Conservation (phyloP, 2,888 invertebrate species). For the Phrixothrix hirtus region DNA sequence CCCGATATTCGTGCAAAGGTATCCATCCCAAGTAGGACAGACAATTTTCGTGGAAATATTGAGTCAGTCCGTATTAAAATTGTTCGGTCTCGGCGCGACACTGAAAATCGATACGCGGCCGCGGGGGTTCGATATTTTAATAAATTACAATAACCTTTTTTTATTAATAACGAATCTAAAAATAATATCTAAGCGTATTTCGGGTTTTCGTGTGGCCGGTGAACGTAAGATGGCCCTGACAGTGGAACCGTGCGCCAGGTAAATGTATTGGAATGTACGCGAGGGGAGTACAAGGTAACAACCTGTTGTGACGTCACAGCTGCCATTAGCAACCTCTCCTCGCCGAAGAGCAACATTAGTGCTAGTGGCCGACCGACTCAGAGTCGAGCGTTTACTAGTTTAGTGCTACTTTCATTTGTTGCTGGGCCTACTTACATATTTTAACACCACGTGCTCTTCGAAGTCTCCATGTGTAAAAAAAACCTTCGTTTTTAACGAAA, state of each 20-base stretch:
- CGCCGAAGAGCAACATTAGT: slow-evolving; percentile 41
- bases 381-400: slow-evolving; percentile 33
- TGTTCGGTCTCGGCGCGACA: neutral
- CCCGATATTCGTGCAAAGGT: too few relatives aligned
- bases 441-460: slow-evolving; percentile 40
- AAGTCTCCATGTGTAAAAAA: slow-evolving; percentile 3
- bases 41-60: too few relatives aligned
- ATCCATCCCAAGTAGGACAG: too few relatives aligned
- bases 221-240: slow-evolving; percentile 54
- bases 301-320: slow-evolving; percentile 56
- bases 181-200: neutral
- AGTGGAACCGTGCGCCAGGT: slow-evolving; percentile 52
- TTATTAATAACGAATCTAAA: slow-evolving; percentile 2
- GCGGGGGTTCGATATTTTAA: too few relatives aligned
- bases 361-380: slow-evolving; percentile 37
- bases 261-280: slow-evolving; percentile 50
- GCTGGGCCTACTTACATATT: slow-evolving; percentile 48
- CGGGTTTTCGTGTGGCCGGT: slow-evolving; percentile 18
- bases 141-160: too few relatives aligned
- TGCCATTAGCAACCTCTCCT: slow-evolving; percentile 41
- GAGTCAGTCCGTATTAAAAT: neutral
- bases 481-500: too few relatives aligned
- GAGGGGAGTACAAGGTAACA: slow-evolving; percentile 53
- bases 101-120: too few relatives aligned
- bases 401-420: slow-evolving; percentile 44